These are phyloP conservation scores for Polydrusus pterygomalis DNA, from an alignment of 2,888 invertebrate species.

Conservation along the genomic window DNA sequence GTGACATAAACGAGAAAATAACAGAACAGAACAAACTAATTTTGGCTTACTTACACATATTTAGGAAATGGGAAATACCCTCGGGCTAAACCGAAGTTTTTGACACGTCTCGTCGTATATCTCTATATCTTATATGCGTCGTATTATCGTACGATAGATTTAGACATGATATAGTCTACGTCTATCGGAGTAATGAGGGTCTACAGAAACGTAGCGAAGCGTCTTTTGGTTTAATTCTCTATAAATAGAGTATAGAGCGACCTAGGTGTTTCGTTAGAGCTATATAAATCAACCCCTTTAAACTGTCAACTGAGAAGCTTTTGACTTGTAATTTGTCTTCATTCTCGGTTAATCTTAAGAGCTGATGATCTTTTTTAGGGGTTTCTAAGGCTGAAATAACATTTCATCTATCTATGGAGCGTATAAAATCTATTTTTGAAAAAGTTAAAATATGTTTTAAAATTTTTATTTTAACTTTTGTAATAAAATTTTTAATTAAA, in stretches of 20 bases:
- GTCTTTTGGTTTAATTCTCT: constrained; percentile 32
- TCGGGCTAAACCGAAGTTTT: neutral
- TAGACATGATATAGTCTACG: neutral
- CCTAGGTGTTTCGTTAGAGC: constrained; percentile 34
- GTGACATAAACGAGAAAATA: too few species aligned
- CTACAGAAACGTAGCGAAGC: constrained; percentile 35
- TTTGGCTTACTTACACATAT: too few species aligned
- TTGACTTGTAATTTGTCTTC: constrained; percentile 22
- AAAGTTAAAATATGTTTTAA: too few species aligned
- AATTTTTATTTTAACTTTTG: too few species aligned
- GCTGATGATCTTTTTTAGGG: neutral
- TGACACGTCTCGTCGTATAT: neutral
- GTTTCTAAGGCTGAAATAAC: neutral
- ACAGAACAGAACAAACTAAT: too few species aligned
- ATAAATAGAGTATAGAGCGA: constrained; percentile 27
- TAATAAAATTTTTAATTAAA: too few species aligned
- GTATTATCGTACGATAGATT: constrained; percentile 1
- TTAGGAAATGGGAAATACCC: too few species aligned
- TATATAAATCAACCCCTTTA: constrained; percentile 21
- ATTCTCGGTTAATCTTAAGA: neutral
- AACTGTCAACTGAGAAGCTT: neutral
- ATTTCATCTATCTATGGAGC: neutral
- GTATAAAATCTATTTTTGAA: too few species aligned
- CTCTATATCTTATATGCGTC: neutral
- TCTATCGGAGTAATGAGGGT: constrained; percentile 36